A percentile compares a stretch with the other conserved stretches of the same genome.
phyloP scores from a whole-genome alignment of 2,888 invertebrate species.

The Chorisops tibialis region DNA sequence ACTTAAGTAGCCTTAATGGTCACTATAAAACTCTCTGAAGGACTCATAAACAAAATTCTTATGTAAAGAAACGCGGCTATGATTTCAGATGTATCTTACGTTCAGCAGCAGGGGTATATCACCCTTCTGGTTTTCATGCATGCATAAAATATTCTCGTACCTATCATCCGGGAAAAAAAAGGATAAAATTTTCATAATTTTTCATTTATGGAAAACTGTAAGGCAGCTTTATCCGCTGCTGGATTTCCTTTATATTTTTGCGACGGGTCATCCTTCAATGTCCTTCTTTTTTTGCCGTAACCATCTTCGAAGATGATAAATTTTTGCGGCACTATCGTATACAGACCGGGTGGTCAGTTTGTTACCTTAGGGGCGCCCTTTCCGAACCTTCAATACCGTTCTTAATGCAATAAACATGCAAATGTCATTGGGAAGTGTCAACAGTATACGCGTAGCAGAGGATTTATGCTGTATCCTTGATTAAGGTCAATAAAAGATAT shows the following conservation, averaged over 20 bases:
- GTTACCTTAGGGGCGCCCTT: conserved; percentile 5
- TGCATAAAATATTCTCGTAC: conserved; percentile 25
- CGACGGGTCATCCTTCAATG: conserved; percentile 18
- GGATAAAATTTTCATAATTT: conserved; percentile 28
- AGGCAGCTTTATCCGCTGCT: conserved; percentile 7
- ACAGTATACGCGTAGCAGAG: background rate
- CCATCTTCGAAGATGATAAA: conserved; percentile 1
- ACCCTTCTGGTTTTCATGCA: conserved; percentile 16
- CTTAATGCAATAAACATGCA: conserved; percentile 26
- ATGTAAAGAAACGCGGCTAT: background rate
- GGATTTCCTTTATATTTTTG: conserved; percentile 12
- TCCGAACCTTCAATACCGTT: background rate
- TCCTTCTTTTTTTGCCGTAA: background rate
- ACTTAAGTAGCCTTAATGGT: conserved; percentile 4
- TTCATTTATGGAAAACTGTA: conserved; percentile 27
- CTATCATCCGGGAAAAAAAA: conserved; percentile 2
- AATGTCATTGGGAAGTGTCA: conserved; percentile 15
- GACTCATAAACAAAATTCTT: background rate
- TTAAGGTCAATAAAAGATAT: conserved; percentile 22
- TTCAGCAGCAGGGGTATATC: background rate
- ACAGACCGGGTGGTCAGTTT: conserved; percentile 3
- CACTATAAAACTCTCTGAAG: background rate
- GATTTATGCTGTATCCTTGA: conserved; percentile 8
- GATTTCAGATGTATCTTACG: background rate
- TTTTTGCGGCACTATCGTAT: background rate